Conservation (phyloP, 2,888 invertebrate species). For the Chydorus sphaericus region DNA sequence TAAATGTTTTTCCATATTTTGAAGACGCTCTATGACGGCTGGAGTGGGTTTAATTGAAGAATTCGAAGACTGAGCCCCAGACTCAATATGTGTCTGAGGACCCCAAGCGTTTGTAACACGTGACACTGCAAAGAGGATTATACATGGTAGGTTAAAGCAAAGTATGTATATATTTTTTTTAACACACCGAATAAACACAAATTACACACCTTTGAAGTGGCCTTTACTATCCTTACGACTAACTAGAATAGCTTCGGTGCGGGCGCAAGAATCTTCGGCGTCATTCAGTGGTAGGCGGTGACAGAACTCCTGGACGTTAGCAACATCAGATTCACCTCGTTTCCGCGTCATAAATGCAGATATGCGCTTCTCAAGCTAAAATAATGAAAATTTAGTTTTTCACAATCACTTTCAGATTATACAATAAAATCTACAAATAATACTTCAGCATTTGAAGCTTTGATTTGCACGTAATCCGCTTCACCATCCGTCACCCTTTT, state of each 20-base stretch:
- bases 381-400: not conserved
- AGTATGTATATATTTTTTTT: not conserved
- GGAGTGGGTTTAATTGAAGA: constrained; percentile 29
- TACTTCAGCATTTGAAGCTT: constrained; percentile 47
- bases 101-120: constrained; percentile 54
- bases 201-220: constrained; percentile 56
- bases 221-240: constrained; percentile 58
- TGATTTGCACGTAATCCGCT: constrained; percentile 48
- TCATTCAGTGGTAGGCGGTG: constrained; percentile 28
- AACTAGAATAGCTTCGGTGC: constrained; percentile 55
- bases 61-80: constrained; percentile 23
- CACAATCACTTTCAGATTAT: not conserved
- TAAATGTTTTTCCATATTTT: constrained; percentile 46
- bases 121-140: constrained; percentile 39
- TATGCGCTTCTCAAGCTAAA: constrained; percentile 42
- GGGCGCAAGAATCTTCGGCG: constrained; percentile 45
- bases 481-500: constrained; percentile 22
- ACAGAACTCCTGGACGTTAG: constrained; percentile 62
- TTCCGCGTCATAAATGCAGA: constrained; percentile 59
- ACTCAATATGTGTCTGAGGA: constrained; percentile 38
- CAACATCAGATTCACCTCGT: constrained; percentile 52
- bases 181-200: not conserved
- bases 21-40: constrained; percentile 51
- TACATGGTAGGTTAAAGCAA: constrained; percentile 10
- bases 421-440: not conserved